A percentile compares a stretch with the other conserved stretches of the same genome.
These are phyloP conservation scores for Thalassophryne amazonica DNA, from an alignment of 2,797 vertebrate genomes.

Conservation along the genomic window DNA sequence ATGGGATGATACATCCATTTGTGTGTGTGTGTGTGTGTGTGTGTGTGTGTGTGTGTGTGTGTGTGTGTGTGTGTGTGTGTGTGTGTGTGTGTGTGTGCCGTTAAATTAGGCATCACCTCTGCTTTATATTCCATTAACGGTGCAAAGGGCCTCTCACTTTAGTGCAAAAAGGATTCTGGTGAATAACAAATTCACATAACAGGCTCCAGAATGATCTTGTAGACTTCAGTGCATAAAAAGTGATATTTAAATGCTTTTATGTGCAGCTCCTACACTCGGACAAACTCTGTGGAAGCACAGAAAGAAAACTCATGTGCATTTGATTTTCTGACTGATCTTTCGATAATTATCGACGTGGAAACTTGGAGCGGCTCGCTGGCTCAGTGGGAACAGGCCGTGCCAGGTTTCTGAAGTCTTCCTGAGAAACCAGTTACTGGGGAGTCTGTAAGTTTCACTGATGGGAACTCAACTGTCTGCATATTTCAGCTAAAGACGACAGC, in stretches of 20 bases:
- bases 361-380: slow-evolving; percentile 30
- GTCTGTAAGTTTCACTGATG: slow-evolving; percentile 19
- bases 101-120: slow-evolving; percentile 45
- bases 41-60: too few species aligned
- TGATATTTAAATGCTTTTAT: slow-evolving; percentile 4
- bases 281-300: background rate
- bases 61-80: too few species aligned
- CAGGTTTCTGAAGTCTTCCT: slow-evolving; percentile 32
- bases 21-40: too few species aligned
- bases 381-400: slow-evolving; percentile 9
- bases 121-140: slow-evolving; percentile 44
- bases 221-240: slow-evolving; percentile 11
- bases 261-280: slow-evolving; percentile 18
- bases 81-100: too few species aligned
- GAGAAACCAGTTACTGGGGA: slow-evolving; percentile 38
- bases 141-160: slow-evolving; percentile 28
- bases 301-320: slow-evolving; percentile 26
- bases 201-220: background rate
- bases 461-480: slow-evolving; percentile 25
- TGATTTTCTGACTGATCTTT: slow-evolving; percentile 41
- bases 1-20: slow-evolving; percentile 46
- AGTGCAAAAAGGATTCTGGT: slow-evolving; percentile 53
- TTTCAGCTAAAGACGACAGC: slow-evolving; percentile 31
- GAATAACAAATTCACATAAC: slow-evolving; percentile 42
- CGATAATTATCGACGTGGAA: slow-evolving; percentile 47